phyloP scores from a whole-genome alignment of 2,797 vertebrate genomes.

The Clangula hyemalis region DNA sequence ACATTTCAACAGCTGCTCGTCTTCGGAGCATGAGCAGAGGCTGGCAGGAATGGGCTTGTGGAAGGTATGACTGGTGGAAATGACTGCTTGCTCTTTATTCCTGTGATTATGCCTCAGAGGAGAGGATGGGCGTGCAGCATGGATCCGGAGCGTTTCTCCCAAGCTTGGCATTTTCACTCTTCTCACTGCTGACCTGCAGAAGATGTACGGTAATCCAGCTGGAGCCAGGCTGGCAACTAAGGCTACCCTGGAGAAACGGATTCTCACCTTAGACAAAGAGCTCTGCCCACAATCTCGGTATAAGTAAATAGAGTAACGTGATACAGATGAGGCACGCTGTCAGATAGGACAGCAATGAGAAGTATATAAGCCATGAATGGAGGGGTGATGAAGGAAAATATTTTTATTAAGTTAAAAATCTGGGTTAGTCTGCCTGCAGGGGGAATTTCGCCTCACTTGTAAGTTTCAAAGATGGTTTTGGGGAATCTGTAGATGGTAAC shows the following conservation, averaged over 20 bases:
- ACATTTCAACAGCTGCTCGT: background rate
- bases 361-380: background rate
- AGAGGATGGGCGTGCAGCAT: background rate
- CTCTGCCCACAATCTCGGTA: background rate
- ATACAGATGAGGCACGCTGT: background rate
- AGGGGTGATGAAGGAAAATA: background rate
- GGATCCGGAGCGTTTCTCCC: accelerated
- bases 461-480: background rate
- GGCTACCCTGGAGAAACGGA: background rate
- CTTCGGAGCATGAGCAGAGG: background rate
- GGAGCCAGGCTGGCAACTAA: background rate
- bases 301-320: background rate
- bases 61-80: constrained; percentile 38
- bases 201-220: background rate
- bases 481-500: background rate
- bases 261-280: background rate
- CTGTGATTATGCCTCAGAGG: background rate
- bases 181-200: accelerated
- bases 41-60: constrained; percentile 46
- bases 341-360: background rate
- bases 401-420: background rate
- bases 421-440: background rate
- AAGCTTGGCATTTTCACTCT: background rate
- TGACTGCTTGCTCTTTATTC: background rate
- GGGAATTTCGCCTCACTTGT: background rate